Evolutionary conservation across 2,113 vertebrate species (phyloP).

Genomic region (Erinaceus europaeus): DNA sequence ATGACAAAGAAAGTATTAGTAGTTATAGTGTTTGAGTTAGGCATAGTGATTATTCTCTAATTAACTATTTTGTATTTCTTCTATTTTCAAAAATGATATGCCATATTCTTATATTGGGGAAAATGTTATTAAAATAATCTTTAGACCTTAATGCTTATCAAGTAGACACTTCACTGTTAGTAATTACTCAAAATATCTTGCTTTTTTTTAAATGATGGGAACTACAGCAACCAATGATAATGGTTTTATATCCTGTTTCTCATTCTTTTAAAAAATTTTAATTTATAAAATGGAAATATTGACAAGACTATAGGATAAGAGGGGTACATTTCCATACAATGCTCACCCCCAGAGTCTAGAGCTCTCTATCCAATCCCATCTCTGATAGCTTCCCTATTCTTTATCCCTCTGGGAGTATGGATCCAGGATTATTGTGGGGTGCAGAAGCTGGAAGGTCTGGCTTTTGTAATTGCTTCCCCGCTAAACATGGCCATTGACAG

Average conservation of each 20-base stretch:
- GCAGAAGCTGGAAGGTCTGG: no score
- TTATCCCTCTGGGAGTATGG: no score
- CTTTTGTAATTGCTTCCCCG: no score
- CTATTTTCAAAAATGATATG: constrained; percentile 9
- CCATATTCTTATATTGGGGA: background rate
- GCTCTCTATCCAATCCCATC: no score
- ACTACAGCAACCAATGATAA: background rate
- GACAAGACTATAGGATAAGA: no score
- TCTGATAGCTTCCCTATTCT: no score
- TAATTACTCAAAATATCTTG: background rate
- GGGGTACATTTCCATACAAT: no score
- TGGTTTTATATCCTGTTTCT: background rate
- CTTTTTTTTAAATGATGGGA: background rate
- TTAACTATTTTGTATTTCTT: background rate
- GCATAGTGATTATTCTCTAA: background rate
- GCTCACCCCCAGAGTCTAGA: no score
- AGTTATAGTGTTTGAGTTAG: background rate
- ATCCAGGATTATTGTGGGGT: no score
- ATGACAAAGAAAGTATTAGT: background rate
- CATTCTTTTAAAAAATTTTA: no score
- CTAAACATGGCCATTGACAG: no score
- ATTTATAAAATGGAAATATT: no score
- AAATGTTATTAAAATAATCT: background rate
- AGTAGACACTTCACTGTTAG: background rate
- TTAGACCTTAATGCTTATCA: background rate